phyloP scores from a whole-genome alignment of 2,113 vertebrate genomes.

The Anthoscopus minutus region DNA sequence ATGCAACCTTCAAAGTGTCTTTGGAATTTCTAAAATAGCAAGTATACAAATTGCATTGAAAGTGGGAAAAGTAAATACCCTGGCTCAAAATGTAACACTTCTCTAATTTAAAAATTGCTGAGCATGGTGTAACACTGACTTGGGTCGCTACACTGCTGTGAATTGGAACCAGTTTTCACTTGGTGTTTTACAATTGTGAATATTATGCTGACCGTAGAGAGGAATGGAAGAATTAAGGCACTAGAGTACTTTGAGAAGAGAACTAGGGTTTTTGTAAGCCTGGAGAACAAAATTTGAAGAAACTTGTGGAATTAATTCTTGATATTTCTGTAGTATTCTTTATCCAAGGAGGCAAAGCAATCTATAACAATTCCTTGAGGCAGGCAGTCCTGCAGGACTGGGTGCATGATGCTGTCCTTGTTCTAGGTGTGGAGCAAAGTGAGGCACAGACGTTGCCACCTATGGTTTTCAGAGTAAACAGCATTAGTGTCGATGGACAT shows the following conservation, averaged over 20 bases:
- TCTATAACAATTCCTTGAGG: background rate
- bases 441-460: background rate
- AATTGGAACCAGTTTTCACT: background rate
- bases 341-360: background rate
- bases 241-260: background rate
- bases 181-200: background rate
- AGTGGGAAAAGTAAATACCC: background rate
- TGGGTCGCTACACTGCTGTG: background rate
- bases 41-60: background rate
- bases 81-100: background rate
- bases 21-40: background rate
- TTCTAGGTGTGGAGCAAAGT: background rate
- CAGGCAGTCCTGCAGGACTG: background rate
- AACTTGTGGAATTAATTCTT: background rate
- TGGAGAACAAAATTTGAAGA: background rate
- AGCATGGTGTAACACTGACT: background rate
- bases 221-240: background rate
- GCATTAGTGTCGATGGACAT: background rate
- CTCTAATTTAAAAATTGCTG: background rate
- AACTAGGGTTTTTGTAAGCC: background rate
- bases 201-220: background rate
- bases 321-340: background rate
- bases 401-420: background rate
- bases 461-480: background rate
- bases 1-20: background rate